These are phyloP conservation scores for Ichneumoninae sp. DNA, from an alignment of 2,888 invertebrate species.

Conservation along the genomic window DNA sequence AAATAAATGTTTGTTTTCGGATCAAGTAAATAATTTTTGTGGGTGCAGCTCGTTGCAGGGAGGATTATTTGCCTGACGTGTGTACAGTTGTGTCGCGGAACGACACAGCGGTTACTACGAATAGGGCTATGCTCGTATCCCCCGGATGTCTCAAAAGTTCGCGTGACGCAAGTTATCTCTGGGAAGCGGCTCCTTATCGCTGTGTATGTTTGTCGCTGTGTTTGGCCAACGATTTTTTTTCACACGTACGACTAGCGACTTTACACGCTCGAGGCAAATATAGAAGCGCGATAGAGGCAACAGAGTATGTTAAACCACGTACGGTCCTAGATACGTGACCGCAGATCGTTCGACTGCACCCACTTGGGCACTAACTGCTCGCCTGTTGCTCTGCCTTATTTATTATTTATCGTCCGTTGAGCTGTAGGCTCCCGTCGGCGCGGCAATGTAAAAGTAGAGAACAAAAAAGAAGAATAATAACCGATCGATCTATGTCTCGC, in stretches of 20 bases:
- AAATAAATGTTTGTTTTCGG: background rate
- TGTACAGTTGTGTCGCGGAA: background rate
- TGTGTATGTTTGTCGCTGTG: conserved; percentile 64
- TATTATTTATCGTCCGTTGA: conserved; percentile 30
- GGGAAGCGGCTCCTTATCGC: conserved; percentile 71
- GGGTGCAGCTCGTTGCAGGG: background rate
- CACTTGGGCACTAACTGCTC: background rate
- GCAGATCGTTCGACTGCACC: conserved; percentile 17
- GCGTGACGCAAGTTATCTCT: conserved; percentile 78
- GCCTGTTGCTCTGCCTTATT: conserved; percentile 32
- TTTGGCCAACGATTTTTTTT: conserved; percentile 60
- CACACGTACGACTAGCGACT: conserved; percentile 53
- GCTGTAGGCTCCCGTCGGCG: background rate
- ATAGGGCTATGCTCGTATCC: background rate
- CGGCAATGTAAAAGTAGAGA: background rate
- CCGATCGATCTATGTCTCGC: background rate
- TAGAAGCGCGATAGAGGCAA: conserved; percentile 33
- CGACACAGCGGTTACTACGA: conserved; percentile 1
- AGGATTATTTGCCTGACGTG: background rate
- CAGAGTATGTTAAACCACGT: conserved; percentile 34
- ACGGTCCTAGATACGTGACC: conserved; percentile 56
- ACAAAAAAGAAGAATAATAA: background rate
- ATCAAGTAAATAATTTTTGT: background rate
- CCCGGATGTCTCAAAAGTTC: conserved; percentile 61
- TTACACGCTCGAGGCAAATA: conserved; percentile 51